Evolutionary conservation across 2,113 vertebrate species (phyloP).

Genomic region (Ibidorhyncha struthersii): DNA sequence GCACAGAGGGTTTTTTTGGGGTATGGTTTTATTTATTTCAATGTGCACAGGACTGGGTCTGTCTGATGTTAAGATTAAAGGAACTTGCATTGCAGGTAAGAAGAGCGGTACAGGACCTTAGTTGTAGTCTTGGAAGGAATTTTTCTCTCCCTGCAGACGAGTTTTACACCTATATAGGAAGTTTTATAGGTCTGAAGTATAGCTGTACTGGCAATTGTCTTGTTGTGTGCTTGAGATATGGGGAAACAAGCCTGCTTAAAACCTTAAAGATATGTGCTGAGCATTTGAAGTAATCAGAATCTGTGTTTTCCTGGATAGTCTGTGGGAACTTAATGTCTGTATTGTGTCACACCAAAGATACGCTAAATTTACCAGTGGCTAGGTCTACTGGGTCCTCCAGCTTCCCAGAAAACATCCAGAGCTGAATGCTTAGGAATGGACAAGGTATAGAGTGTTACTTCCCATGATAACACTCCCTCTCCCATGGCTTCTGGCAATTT

Average conservation of each 20-base stretch:
- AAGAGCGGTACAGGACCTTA: background rate
- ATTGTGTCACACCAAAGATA: background rate
- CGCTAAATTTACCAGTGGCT: background rate
- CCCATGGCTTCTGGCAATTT: background rate
- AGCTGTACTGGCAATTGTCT: background rate
- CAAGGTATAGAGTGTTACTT: background rate
- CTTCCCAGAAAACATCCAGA: background rate
- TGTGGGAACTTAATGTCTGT: background rate
- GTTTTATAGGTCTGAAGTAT: background rate
- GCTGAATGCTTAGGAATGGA: background rate
- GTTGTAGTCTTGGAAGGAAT: background rate
- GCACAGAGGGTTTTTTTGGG: accelerated
- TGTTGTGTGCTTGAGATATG: background rate
- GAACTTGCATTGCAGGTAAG: background rate
- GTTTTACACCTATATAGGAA: background rate
- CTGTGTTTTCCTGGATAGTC: background rate
- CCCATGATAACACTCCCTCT: background rate
- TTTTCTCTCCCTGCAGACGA: background rate
- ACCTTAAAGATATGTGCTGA: background rate
- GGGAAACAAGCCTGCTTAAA: background rate
- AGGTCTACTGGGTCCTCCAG: background rate
- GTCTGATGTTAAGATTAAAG: background rate
- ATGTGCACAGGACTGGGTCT: background rate
- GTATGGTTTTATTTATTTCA: background rate
- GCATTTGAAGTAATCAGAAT: background rate